phyloP scores from a whole-genome alignment of 1,140 invertebrate genomes.

The Wasmannia auropunctata region DNA sequence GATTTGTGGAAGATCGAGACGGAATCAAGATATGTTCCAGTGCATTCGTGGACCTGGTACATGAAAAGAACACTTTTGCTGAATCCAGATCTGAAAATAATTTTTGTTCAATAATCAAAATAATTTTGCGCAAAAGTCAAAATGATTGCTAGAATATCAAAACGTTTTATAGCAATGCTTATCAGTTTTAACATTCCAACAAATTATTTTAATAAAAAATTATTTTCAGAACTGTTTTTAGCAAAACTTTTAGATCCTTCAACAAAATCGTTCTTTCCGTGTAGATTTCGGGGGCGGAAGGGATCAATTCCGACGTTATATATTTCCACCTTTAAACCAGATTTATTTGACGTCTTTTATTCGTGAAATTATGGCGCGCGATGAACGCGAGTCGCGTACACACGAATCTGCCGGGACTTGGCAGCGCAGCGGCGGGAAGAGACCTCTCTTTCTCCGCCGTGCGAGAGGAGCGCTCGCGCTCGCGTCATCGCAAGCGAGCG shows the following conservation, averaged over 20 bases:
- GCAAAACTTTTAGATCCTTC: too few relatives aligned
- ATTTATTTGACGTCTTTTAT: slow-evolving; percentile 75
- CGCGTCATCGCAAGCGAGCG: slow-evolving; percentile 38
- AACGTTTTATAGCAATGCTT: too few relatives aligned
- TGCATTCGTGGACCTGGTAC: too few relatives aligned
- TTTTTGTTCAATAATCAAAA: too few relatives aligned
- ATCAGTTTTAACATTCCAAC: too few relatives aligned
- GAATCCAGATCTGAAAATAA: too few relatives aligned
- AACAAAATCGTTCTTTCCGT: too few relatives aligned
- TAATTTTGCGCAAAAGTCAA: too few relatives aligned
- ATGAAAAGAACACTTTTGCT: too few relatives aligned
- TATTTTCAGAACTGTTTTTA: too few relatives aligned
- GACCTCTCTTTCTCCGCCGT: not conserved
- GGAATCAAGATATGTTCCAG: not conserved
- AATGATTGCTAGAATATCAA: too few relatives aligned
- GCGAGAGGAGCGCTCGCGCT: not conserved
- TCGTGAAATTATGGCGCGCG: slow-evolving; percentile 64
- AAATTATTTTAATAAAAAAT: too few relatives aligned
- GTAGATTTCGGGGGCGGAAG: not conserved
- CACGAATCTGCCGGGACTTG: slow-evolving; percentile 24
- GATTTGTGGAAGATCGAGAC: not conserved
- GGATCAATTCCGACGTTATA: slow-evolving; percentile 51
- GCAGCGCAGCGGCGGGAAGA: not conserved
- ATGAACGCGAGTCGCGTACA: slow-evolving; percentile 54
- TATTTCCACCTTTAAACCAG: slow-evolving; percentile 69